These are phyloP conservation scores for Sebastiscus albofasciatus DNA, from an alignment of 2,797 vertebrate species.

Conservation along the genomic window DNA sequence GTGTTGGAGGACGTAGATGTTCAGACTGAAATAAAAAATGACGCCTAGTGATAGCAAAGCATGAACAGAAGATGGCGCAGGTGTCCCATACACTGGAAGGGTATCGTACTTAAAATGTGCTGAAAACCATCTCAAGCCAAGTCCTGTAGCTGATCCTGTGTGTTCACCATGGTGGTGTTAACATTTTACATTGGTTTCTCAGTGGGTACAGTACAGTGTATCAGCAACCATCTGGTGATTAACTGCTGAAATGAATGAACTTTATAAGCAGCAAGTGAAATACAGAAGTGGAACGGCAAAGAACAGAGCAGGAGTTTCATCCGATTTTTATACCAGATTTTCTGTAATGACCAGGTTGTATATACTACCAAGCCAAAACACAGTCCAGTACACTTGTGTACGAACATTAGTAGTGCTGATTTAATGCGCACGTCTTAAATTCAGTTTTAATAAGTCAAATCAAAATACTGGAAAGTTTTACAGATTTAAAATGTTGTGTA, in stretches of 20 bases:
- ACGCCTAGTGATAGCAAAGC: background rate
- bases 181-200: background rate
- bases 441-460: background rate
- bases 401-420: background rate
- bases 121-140: background rate
- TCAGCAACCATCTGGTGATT: background rate
- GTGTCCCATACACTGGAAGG: constrained; percentile 11
- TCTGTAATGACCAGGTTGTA: background rate
- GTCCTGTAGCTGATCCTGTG: background rate
- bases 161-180: background rate
- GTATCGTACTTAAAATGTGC: fast-evolving
- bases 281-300: background rate
- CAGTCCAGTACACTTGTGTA: background rate
- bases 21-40: background rate
- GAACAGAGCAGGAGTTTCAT: background rate
- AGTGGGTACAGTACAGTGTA: background rate
- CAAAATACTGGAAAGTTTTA: background rate
- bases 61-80: constrained; percentile 72
- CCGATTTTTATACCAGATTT: background rate
- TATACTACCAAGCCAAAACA: background rate
- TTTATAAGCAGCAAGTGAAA: background rate
- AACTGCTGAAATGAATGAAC: background rate
- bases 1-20: background rate
- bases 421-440: background rate
- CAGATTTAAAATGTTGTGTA: background rate